Conservation (phyloP, 2,797 vertebrate genomes). For the Diplodus puntazzo region DNA sequence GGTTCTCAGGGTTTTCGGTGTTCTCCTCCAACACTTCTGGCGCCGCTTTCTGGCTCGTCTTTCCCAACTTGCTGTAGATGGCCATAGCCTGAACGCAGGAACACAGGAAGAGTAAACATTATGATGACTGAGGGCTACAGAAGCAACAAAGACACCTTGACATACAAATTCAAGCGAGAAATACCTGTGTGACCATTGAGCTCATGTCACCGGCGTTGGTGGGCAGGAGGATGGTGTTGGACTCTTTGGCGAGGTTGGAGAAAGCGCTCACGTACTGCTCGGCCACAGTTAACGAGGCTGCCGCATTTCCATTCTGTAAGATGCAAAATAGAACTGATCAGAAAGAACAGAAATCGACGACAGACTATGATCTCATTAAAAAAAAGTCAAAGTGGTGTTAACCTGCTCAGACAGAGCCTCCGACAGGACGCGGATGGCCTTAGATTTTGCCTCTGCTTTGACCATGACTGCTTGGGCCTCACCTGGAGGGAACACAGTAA, state of each 20-base stretch:
- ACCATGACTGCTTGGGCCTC: slow-evolving; percentile 93
- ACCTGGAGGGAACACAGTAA: slow-evolving; percentile 79
- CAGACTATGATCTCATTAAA: not conserved
- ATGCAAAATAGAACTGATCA: not conserved
- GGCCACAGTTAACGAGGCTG: slow-evolving; percentile 92
- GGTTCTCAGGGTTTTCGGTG: slow-evolving; percentile 14
- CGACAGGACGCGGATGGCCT: slow-evolving; percentile 91
- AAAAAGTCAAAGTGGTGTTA: slow-evolving; percentile 10
- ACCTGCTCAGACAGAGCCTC: slow-evolving; percentile 91
- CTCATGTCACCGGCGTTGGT: slow-evolving; percentile 91
- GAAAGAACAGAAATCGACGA: not conserved
- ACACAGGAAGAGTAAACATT: not conserved
- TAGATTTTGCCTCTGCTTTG: slow-evolving; percentile 94
- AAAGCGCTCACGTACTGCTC: slow-evolving; percentile 96
- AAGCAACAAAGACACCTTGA: not conserved
- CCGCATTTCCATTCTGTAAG: slow-evolving; percentile 90
- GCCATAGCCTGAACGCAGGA: slow-evolving; percentile 76
- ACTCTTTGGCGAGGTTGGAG: slow-evolving; percentile 94
- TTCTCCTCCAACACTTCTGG: slow-evolving; percentile 27
- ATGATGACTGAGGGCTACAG: not conserved
- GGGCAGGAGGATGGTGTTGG: slow-evolving; percentile 94
- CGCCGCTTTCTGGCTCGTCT: slow-evolving; percentile 35
- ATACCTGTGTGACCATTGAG: slow-evolving; percentile 95
- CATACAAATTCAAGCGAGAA: not conserved
- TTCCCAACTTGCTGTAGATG: slow-evolving; percentile 78